These are phyloP conservation scores for Drosophila prostipennis DNA, from an alignment of 2,888 invertebrate genomes.

Conservation along the genomic window DNA sequence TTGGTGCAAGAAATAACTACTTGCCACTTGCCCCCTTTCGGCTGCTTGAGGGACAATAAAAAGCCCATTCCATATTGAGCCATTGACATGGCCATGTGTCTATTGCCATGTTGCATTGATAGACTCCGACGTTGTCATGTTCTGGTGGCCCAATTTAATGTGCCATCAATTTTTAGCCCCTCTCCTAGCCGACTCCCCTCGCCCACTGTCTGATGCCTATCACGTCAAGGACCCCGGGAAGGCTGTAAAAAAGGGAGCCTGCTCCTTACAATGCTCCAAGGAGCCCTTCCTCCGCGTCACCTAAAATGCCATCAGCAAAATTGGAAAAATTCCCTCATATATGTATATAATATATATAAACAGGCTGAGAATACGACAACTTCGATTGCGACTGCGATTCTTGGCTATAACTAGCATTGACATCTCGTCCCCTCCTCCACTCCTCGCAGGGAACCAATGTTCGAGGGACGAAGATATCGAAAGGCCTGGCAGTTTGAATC, in stretches of 20 bases:
- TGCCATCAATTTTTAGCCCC: slow-evolving; percentile 71
- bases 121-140: slow-evolving; percentile 54
- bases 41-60: slow-evolving; percentile 68
- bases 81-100: slow-evolving; percentile 52
- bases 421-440: slow-evolving; percentile 29
- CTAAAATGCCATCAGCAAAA: slow-evolving; percentile 75
- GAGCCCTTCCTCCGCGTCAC: slow-evolving; percentile 47
- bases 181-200: slow-evolving; percentile 3
- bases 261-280: slow-evolving; percentile 35
- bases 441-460: slow-evolving; percentile 43
- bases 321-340: slow-evolving; percentile 56
- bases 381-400: slow-evolving; percentile 40
- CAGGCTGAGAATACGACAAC: slow-evolving; percentile 34
- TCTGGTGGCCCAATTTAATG: slow-evolving; percentile 69
- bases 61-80: slow-evolving; percentile 72
- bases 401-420: slow-evolving; percentile 58
- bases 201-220: slow-evolving; percentile 38
- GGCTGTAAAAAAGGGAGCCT: slow-evolving; percentile 55
- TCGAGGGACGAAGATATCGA: slow-evolving; percentile 16
- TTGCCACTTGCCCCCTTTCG: slow-evolving; percentile 51
- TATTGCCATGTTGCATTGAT: slow-evolving; percentile 60
- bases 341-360: slow-evolving; percentile 48
- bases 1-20: slow-evolving; percentile 48
- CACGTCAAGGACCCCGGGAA: slow-evolving; percentile 43
- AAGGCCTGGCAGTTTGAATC: slow-evolving; percentile 50